A percentile compares a stretch with the other conserved stretches of the same genome.
phyloP scores from a whole-genome alignment of 2,888 invertebrate species.

The Leucoma salicis region DNA sequence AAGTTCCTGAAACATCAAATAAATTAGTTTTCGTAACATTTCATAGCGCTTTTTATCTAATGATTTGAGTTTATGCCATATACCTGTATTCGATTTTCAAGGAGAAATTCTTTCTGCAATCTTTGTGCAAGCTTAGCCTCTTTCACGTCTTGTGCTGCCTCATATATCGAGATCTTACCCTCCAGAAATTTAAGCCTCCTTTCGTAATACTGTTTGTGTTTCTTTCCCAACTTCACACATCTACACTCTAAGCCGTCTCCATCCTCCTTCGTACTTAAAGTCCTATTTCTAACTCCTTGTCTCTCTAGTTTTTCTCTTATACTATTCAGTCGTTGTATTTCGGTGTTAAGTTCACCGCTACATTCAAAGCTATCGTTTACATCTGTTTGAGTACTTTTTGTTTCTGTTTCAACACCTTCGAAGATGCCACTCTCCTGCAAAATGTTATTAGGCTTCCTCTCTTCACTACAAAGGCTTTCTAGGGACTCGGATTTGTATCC shows the following conservation, averaged over 20 bases:
- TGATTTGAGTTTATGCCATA: slow-evolving; percentile 3
- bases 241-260: slow-evolving; percentile 72
- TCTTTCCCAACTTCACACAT: slow-evolving; percentile 79
- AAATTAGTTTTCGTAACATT: too few relatives aligned
- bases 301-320: slow-evolving; percentile 84
- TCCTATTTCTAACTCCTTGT: slow-evolving; percentile 78
- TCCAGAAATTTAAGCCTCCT: slow-evolving; percentile 85
- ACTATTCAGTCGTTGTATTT: slow-evolving; percentile 84
- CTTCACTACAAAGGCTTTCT: slow-evolving; percentile 70
- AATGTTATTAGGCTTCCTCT: slow-evolving; percentile 78
- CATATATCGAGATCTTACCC: slow-evolving; percentile 85
- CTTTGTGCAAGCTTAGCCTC: slow-evolving; percentile 83
- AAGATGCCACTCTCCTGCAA: slow-evolving; percentile 89
- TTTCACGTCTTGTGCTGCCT: slow-evolving; percentile 84
- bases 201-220: slow-evolving; percentile 85
- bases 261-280: slow-evolving; percentile 65
- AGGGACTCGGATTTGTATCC: slow-evolving; percentile 73
- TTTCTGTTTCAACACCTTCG: slow-evolving; percentile 81
- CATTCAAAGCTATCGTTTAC: slow-evolving; percentile 78
- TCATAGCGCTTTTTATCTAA: not conserved
- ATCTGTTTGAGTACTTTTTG: slow-evolving; percentile 81
- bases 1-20: slow-evolving; percentile 62
- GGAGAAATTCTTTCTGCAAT: slow-evolving; percentile 83
- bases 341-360: slow-evolving; percentile 80
- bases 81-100: slow-evolving; percentile 77